These are phyloP conservation scores for Argentina silus DNA, from an alignment of 2,797 vertebrate genomes.

Conservation along the genomic window DNA sequence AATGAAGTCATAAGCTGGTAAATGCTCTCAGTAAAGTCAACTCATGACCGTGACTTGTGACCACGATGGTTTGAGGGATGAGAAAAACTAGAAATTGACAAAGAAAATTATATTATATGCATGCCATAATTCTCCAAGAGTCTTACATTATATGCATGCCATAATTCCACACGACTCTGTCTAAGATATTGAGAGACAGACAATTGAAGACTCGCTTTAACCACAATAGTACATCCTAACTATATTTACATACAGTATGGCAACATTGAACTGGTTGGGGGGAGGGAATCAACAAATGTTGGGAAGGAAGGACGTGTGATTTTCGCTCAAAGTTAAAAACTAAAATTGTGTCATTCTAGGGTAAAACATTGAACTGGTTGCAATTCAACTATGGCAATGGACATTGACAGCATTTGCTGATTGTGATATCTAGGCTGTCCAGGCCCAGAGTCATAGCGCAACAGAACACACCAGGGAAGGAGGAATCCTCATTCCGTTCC, in stretches of 20 bases:
- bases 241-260: background rate
- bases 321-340: too few species aligned
- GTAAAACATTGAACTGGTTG: too few species aligned
- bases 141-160: conserved; percentile 21
- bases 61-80: conserved; percentile 35
- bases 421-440: too few species aligned
- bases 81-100: conserved; percentile 49
- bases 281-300: too few species aligned
- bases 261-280: background rate
- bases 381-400: too few species aligned
- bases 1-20: conserved; percentile 30
- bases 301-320: too few species aligned
- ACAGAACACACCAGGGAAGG: too few species aligned
- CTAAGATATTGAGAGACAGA: conserved; percentile 23
- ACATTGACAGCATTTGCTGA: too few species aligned
- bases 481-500: too few species aligned
- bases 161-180: conserved; percentile 33
- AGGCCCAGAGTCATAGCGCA: too few species aligned
- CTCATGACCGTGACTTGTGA: conserved; percentile 29
- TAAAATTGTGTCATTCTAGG: too few species aligned
- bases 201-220: conserved; percentile 17
- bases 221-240: background rate
- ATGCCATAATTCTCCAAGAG: conserved; percentile 29
- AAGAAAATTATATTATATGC: conserved; percentile 19
- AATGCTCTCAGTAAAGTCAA: background rate